Base-by-base conservation (phyloP, 2,113 vertebrate species). In the Struthidea cinerea region DNA sequence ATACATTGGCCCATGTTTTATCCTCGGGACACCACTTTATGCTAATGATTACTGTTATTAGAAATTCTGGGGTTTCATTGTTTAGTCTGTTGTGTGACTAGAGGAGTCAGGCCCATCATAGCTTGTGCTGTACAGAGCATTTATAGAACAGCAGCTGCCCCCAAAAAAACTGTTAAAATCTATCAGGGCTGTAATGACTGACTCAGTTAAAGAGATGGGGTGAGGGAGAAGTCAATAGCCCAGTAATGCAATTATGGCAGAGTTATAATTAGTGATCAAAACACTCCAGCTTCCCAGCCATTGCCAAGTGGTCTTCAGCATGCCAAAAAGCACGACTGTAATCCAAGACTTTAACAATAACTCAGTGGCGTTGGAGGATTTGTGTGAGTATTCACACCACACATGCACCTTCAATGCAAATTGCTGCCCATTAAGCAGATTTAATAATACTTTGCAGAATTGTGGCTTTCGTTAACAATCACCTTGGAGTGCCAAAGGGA, bases 241-340 rank as follows among this genome's bases (percentile, higher is more conserved):
- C 50, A 59, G n/a, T 80, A 90, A 90, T 65, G 37, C 33, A 80
- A 28, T 90, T 91, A 88, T 70, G 67, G 64, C 50, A 74, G 91
- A 76, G 50, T 80, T 89, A 55, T 63, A 93, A 93, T 80, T 26
- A 83, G 74, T 44, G 59, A 78, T 77, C 63, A 83, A 60, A 95
- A 61, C 59, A 44, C 59, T 83, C 46, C 87, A 76, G 63, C 74
- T 91, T 87, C 65, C 74, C 76, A 82, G 46, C 37, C 42, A 67
- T 55, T 95, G 87, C 82, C 82, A 94, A 61, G 50, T 28, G 26
- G 24, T 39, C 20, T 73, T 56, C 57, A 49, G 28, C 2, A 4
- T 82, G 84, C 90, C 82, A 91, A 56, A 70, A 73, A 68, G 47
- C 65, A 44, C 64, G 87, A 85, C 39, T 52, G 14, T 5, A 47